Evolutionary conservation across 2,888 invertebrate species (phyloP).

Genomic region (Drosophila paranaensis): DNA sequence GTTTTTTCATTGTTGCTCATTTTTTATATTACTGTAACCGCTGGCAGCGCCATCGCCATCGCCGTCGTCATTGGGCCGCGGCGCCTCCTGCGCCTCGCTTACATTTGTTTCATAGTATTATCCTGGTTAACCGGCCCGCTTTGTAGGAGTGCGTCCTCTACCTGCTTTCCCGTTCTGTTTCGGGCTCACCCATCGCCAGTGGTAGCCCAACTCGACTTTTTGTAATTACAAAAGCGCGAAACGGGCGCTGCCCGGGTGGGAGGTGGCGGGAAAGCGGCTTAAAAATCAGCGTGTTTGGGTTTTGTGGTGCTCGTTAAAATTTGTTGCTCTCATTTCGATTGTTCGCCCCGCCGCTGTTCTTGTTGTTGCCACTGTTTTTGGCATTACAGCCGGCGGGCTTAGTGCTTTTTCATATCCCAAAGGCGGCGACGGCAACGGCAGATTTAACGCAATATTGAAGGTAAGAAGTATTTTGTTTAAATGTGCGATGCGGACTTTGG

Average conservation of each 20-base stretch:
- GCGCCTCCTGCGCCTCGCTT: constrained; percentile 43
- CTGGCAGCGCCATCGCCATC: constrained; percentile 24
- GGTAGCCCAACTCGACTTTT: constrained; percentile 67
- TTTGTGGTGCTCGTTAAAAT: constrained; percentile 78
- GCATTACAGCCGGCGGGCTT: constrained; percentile 39
- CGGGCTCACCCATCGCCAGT: constrained; percentile 15
- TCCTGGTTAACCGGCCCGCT: constrained; percentile 71
- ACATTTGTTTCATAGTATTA: constrained; percentile 79
- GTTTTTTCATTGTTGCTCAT: constrained; percentile 30
- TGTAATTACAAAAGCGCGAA: constrained; percentile 71
- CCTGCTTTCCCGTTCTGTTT: constrained; percentile 17
- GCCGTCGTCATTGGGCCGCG: constrained; percentile 34
- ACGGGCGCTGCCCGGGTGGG: constrained; percentile 14
- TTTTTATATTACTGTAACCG: constrained; percentile 47
- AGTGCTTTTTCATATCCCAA: constrained; percentile 54
- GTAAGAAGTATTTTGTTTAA: constrained; percentile 64
- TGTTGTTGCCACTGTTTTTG: constrained; percentile 49
- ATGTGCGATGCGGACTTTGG: constrained; percentile 61
- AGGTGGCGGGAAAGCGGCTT: constrained; percentile 55
- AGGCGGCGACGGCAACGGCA: constrained; percentile 28
- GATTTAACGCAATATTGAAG: constrained; percentile 55
- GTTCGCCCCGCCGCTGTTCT: constrained; percentile 32
- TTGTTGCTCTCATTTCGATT: constrained; percentile 79
- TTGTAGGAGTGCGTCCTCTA: constrained; percentile 14
- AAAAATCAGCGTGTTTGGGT: constrained; percentile 68